A percentile compares a stretch with the other conserved stretches of the same genome.
phyloP scores from a whole-genome alignment of 2,113 vertebrate species.

The Neodon shergylaensis region DNA sequence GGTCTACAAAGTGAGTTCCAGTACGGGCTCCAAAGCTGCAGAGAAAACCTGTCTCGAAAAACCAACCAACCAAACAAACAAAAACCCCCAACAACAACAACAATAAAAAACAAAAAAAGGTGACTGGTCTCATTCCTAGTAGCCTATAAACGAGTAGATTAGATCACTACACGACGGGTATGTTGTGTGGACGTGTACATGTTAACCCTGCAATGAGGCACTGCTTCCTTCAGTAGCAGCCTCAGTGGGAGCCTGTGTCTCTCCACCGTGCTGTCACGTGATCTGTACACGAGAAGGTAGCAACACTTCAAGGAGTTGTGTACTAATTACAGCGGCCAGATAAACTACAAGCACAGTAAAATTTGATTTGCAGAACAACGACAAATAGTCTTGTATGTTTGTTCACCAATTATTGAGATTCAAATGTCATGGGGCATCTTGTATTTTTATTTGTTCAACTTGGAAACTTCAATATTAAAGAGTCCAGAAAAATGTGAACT shows the following conservation, averaged over 20 bases:
- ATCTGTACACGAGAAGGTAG: not conserved
- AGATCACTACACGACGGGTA: not conserved
- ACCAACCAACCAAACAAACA: no score
- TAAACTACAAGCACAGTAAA: not conserved
- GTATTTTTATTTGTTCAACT: slow-evolving; percentile 54
- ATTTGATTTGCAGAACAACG: slow-evolving; percentile 28
- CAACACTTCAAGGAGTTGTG: not conserved
- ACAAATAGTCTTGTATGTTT: not conserved
- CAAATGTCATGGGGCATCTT: not conserved
- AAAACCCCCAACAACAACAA: no score
- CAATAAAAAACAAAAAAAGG: no score
- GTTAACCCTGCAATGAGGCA: not conserved
- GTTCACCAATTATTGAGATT: slow-evolving; percentile 34
- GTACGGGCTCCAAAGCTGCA: no score
- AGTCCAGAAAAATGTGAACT: not conserved
- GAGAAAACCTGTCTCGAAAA: no score
- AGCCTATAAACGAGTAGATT: not conserved
- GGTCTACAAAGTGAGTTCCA: no score
- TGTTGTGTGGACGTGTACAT: not conserved
- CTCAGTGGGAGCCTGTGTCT: not conserved
- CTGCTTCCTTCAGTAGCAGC: not conserved
- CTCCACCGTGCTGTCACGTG: not conserved
- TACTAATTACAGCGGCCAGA: not conserved
- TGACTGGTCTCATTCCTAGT: not conserved
- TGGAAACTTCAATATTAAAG: slow-evolving; percentile 33